phyloP scores from a whole-genome alignment of 2,888 invertebrate genomes.

The Euplexia lucipara region DNA sequence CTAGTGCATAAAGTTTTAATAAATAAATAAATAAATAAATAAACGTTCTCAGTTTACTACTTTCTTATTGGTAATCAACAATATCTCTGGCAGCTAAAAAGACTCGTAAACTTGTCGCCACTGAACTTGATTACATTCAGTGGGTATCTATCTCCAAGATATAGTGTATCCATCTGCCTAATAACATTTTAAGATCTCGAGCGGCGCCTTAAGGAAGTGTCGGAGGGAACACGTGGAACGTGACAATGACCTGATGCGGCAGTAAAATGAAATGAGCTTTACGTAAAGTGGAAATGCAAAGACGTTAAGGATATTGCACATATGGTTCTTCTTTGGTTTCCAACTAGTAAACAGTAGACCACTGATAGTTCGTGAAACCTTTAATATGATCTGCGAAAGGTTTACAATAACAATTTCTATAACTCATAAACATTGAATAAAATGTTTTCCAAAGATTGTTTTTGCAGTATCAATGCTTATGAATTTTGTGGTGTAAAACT shows the following conservation, averaged over 20 bases:
- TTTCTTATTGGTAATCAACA: slow-evolving; percentile 37
- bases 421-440: no score
- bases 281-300: slow-evolving; percentile 37
- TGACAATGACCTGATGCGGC: slow-evolving; percentile 36
- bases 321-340: no score
- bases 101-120: slow-evolving; percentile 46
- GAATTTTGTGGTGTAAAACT: no score
- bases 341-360: no score
- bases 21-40: no score
- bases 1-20: no score
- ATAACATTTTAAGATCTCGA: slow-evolving; percentile 51
- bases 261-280: slow-evolving; percentile 42
- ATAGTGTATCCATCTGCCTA: slow-evolving; percentile 50
- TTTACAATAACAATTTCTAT: no score
- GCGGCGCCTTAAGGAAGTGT: slow-evolving; percentile 14
- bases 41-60: slow-evolving; percentile 2
- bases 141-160: slow-evolving; percentile 36
- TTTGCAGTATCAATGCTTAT: no score
- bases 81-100: slow-evolving; percentile 42
- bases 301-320: slow-evolving; percentile 10
- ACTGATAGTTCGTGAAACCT: no score
- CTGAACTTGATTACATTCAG: slow-evolving; percentile 53
- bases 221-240: slow-evolving; percentile 31
- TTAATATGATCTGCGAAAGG: no score
- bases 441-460: no score